These are phyloP conservation scores for Artemia sp. DNA, from an alignment of 2,888 invertebrate species.

Conservation along the genomic window DNA sequence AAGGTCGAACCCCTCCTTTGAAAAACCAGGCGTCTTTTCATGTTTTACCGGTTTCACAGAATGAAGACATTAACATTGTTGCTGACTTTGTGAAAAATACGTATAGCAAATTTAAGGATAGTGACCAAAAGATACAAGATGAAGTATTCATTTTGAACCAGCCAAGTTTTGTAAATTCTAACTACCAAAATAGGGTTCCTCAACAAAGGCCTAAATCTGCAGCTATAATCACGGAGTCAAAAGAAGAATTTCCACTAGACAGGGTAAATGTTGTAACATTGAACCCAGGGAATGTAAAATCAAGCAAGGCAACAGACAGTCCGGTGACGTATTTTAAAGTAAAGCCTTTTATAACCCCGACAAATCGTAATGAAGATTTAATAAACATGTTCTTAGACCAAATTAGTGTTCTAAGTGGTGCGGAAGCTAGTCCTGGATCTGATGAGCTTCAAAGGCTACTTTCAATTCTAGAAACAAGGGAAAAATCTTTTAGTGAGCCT, in stretches of 20 bases:
- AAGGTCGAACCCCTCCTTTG: not conserved
- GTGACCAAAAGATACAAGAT: not conserved
- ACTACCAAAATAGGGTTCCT: not conserved
- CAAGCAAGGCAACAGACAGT: not conserved
- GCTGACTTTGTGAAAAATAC: not conserved
- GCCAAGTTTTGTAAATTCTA: not conserved
- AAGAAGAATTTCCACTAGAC: not conserved
- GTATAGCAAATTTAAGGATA: not conserved
- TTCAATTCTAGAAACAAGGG: not conserved
- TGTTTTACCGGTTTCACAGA: conserved; percentile 13
- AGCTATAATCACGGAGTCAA: not conserved
- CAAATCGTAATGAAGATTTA: not conserved
- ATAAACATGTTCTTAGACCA: not conserved
- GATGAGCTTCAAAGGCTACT: not conserved
- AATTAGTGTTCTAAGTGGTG: not conserved
- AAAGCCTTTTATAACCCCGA: conserved; percentile 1
- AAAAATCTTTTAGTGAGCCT: not conserved
- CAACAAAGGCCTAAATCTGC: not conserved
- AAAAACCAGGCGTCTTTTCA: conserved; percentile 5
- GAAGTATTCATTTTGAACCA: not conserved
- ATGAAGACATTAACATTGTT: not conserved
- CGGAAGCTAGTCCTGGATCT: not conserved
- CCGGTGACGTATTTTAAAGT: conserved; percentile 6
- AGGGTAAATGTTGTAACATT: not conserved
- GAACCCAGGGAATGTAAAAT: not conserved